phyloP scores from a whole-genome alignment of 2,113 vertebrate genomes.

The Marcusenius ussheri region DNA sequence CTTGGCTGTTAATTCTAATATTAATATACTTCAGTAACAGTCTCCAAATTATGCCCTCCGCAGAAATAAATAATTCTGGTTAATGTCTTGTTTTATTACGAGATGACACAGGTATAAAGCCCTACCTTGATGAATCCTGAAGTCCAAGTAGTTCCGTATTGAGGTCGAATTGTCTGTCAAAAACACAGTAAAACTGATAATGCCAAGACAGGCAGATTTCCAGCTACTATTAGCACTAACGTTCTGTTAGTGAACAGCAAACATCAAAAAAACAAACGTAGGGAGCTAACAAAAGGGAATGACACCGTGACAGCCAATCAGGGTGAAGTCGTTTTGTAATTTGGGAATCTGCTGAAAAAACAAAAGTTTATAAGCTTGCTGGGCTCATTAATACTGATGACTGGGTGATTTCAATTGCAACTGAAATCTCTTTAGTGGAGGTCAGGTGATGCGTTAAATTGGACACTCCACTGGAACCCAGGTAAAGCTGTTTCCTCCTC shows the following conservation, averaged over 20 bases:
- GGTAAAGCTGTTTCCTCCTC: background rate
- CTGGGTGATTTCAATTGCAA: conserved; percentile 50
- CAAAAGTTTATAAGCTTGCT: conserved; percentile 48
- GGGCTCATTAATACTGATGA: conserved; percentile 58
- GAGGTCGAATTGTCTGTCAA: conserved; percentile 36
- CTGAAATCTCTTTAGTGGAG: conserved; percentile 46
- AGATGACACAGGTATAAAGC: background rate
- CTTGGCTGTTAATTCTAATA: background rate
- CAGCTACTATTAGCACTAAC: conserved; percentile 41
- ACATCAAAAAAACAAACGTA: conserved; percentile 39
- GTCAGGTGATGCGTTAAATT: conserved; percentile 34
- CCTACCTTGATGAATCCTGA: conserved; percentile 48
- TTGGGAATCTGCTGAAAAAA: conserved; percentile 66
- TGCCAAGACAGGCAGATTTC: conserved; percentile 46
- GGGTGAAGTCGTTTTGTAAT: conserved; percentile 44
- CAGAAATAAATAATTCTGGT: background rate
- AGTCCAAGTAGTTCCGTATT: conserved; percentile 28
- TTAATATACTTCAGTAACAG: background rate
- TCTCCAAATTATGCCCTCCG: background rate
- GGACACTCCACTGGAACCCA: conserved; percentile 12
- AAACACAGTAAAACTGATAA: conserved; percentile 41
- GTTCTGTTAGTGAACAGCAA: conserved; percentile 36
- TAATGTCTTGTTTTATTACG: background rate
- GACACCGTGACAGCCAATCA: conserved; percentile 49
- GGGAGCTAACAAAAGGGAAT: conserved; percentile 42